A percentile compares a stretch with the other conserved stretches of the same genome.
phyloP scores from a whole-genome alignment of 2,797 vertebrate genomes.

The Graptemys geographica region DNA sequence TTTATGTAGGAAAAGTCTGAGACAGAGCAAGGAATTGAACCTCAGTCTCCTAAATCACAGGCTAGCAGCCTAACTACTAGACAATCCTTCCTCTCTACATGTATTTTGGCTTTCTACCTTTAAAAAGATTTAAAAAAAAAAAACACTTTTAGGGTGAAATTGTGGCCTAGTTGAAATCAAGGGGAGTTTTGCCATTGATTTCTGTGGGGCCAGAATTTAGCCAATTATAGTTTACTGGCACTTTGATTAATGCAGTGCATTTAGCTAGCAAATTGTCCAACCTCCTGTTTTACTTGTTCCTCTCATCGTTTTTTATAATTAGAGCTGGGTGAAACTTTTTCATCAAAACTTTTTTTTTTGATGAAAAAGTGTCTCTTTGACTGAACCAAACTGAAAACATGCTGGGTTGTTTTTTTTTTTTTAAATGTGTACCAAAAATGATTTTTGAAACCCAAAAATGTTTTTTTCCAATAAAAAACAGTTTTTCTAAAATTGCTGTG shows the following conservation, averaged over 20 bases:
- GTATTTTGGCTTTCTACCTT: not conserved
- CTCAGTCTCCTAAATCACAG: not conserved
- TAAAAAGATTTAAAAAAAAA: not conserved
- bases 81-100: not conserved
- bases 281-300: not conserved
- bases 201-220: not conserved
- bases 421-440: too few relatives aligned
- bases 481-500: constrained; percentile 12
- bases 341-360: not conserved
- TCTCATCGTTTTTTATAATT: not conserved
- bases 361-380: not conserved
- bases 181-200: not conserved
- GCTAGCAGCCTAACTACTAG: not conserved
- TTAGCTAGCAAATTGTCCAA: not conserved
- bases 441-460: not conserved
- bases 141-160: not conserved
- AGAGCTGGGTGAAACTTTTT: not conserved
- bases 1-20: not conserved
- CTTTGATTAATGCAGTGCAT: not conserved
- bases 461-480: not conserved
- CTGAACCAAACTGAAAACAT: not conserved
- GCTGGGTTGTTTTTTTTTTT: too few relatives aligned
- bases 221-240: not conserved
- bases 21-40: not conserved
- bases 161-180: not conserved